Evolutionary conservation across 2,888 invertebrate species (phyloP).

Genomic region (Synanthedon myopaeformis): DNA sequence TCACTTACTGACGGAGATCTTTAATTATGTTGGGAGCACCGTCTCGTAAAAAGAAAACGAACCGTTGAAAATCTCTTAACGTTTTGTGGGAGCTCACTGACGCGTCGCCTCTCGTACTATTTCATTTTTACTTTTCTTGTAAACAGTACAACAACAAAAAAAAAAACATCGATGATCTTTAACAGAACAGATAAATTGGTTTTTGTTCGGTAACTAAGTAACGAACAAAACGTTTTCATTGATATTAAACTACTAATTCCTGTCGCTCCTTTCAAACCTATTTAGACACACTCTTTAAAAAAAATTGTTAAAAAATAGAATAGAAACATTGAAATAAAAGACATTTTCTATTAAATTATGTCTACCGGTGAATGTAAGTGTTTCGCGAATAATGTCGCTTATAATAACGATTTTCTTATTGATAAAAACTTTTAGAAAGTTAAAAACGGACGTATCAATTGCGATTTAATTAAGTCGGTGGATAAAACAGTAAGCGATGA

Average conservation of each 20-base stretch:
- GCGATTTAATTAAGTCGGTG: conserved; percentile 19
- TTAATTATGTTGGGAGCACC: conserved; percentile 51
- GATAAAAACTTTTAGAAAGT: not conserved
- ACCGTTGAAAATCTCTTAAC: conserved; percentile 58
- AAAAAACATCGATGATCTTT: conserved; percentile 54
- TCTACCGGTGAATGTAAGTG: too few relatives aligned
- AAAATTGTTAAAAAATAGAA: too few relatives aligned
- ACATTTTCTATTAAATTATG: too few relatives aligned
- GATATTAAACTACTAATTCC: conserved; percentile 17
- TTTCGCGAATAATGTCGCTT: too few relatives aligned
- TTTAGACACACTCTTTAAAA: conserved; percentile 13
- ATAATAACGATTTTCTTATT: not conserved
- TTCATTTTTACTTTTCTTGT: conserved; percentile 33
- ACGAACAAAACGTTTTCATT: conserved; percentile 29
- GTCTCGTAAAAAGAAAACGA: conserved; percentile 53
- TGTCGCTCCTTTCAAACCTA: conserved; percentile 10
- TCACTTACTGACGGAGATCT: conserved; percentile 50
- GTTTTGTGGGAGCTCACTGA: conserved; percentile 52
- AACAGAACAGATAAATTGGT: conserved; percentile 49
- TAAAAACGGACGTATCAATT: conserved; percentile 17
- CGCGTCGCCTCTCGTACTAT: conserved; percentile 38
- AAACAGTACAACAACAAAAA: conserved; percentile 18
- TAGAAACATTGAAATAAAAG: too few relatives aligned
- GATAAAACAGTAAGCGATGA: not conserved
- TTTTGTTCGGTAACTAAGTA: conserved; percentile 41